phyloP scores from a whole-genome alignment of 1,140 invertebrate genomes.

The honey bee (Apis mellifera) region Amel_HAv3.1 CM009932.2:8125501-8126000 shows the following conservation, averaged over 20 bases:
- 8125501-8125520: conserved; percentile 59
- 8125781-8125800: conserved; percentile 69
- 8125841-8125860: conserved; percentile 34
- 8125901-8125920: conserved; percentile 24
- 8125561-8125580: conserved; percentile 32
- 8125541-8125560: conserved; percentile 19
- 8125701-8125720: conserved; percentile 66
- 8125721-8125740: conserved; percentile 75
- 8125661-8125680: conserved; percentile 58
- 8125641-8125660: conserved; percentile 39
- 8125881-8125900: conserved; percentile 37
- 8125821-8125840: conserved; percentile 48
- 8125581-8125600: conserved; percentile 17
- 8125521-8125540: conserved; percentile 43
- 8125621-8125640: conserved; percentile 21
- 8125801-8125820: conserved; percentile 56
- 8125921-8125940: conserved; percentile 36
- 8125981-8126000: conserved; percentile 62
- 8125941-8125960: conserved; percentile 55
- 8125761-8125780: conserved; percentile 81
- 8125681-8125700: conserved; percentile 63
- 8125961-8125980: conserved; percentile 53
- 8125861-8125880: conserved; percentile 42
- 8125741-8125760: conserved; percentile 81
- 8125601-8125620: conserved; percentile 7